Evolutionary conservation across 2,797 vertebrate species (phyloP), one percentile per base, ranked within the genome.

Genomic region (Selene dorsalis): DNA sequence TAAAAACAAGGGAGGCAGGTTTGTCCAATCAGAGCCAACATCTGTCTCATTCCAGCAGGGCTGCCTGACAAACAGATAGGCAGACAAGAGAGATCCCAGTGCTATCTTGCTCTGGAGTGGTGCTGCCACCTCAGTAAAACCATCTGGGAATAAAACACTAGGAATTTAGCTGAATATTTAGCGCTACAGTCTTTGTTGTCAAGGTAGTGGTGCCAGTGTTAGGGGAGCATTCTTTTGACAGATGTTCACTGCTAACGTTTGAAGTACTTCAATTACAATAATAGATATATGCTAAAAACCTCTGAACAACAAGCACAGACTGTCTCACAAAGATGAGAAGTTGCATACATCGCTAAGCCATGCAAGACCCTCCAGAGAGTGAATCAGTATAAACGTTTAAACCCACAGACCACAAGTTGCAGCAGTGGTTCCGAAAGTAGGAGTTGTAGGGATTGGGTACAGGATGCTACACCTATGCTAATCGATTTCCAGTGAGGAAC

Each of bases 11-110:
- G 77, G 82, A 84, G 76, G 79, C 66, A 87, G 79, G 83, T 88
- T 85, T 79, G 76, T 88, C 84, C 86, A 92, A 92, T 92, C 89
- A 91, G 78, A 87, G 56, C 24, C 38, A 85, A 89, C 91, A 93
- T 92, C 89, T 91, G 92, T 79, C 78, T 84, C 62, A 76, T 85
- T 91, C 83, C 84, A 68, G 70, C 74, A 67, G 58, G 55, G 62
- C 72, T 39, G 74, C 73, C 75, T 75, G 43, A 79, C 67, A 77
- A 84, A 86, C 24, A 59, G 50, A 72, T 13, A 47, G 68, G 50
- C 35, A 52, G 70, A 76, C 70, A 38, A 68, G 79, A 70, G 68
- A 57, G 55, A 86, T 73, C 55, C 64, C 72, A 39, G 50, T 10
- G 3, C 67, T 43, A 53, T 75, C 60, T 73, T 7, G 41, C 53